These are phyloP conservation scores for Channallabes apus DNA, from an alignment of 2,797 vertebrate species.

Conservation along the genomic window DNA sequence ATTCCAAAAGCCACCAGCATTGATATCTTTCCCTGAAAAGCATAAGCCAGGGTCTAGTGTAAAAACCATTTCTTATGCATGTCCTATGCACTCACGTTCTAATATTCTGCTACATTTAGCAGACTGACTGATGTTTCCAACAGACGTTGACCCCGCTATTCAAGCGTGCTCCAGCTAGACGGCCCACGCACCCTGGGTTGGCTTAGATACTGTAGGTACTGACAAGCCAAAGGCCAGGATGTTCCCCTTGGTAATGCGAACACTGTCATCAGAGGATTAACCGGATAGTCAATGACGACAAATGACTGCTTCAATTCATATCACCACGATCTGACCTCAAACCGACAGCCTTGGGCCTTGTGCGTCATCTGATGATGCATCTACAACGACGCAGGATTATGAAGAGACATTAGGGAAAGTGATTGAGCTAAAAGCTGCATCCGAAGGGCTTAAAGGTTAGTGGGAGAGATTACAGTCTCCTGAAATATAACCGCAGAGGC, in stretches of 20 bases:
- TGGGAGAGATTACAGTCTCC: conserved; percentile 31
- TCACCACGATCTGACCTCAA: conserved; percentile 22
- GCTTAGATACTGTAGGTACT: neutral
- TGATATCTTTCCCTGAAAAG: neutral
- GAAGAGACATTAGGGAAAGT: conserved; percentile 15
- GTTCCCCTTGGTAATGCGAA: neutral
- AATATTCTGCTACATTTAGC: conserved; percentile 9
- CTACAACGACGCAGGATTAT: conserved; percentile 20
- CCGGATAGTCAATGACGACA: neutral
- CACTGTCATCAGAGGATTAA: conserved; percentile 17
- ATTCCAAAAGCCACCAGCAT: neutral
- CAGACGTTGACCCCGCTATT: neutral
- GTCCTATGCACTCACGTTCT: too few species aligned
- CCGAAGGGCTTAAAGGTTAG: conserved; percentile 29
- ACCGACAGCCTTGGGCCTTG: neutral
- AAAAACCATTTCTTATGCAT: neutral
- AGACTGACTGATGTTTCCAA: neutral
- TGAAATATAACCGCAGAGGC: neutral
- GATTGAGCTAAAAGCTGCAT: conserved; percentile 30
- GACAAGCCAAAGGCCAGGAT: conserved; percentile 26
- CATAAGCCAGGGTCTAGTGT: neutral
- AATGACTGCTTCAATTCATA: conserved; percentile 27
- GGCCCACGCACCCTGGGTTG: neutral
- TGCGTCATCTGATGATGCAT: neutral
- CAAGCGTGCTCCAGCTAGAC: neutral